Conservation (phyloP, 2,113 vertebrate species). For the Cariama cristata region DNA sequence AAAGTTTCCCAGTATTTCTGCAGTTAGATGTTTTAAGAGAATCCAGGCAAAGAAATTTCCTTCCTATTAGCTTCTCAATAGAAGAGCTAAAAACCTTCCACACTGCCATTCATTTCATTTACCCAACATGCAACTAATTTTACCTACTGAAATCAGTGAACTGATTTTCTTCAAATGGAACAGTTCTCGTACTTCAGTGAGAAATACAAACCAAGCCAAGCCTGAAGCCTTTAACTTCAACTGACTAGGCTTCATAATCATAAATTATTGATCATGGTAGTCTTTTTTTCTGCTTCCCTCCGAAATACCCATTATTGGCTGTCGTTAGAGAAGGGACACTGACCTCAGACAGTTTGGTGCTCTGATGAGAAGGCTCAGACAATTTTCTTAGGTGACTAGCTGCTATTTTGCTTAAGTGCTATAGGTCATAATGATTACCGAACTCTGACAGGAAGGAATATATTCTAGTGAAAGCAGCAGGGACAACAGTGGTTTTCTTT, state of each 20-base stretch:
- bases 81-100: background rate
- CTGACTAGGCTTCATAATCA: background rate
- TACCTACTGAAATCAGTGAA: background rate
- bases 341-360: background rate
- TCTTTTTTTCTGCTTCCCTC: background rate
- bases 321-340: background rate
- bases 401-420: background rate
- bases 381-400: background rate
- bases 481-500: background rate
- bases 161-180: background rate
- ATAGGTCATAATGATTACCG: background rate
- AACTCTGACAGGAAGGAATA: background rate
- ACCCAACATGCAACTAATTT: background rate
- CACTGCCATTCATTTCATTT: background rate
- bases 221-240: background rate
- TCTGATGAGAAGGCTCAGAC: background rate
- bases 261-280: background rate
- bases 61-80: background rate
- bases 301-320: background rate
- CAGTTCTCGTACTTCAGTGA: background rate
- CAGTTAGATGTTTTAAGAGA: background rate
- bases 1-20: background rate
- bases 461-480: background rate
- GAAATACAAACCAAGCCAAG: background rate
- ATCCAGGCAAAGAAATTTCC: background rate